Base-by-base conservation (phyloP, 2,797 vertebrate species). In the Acanthurus lineatus region DNA sequence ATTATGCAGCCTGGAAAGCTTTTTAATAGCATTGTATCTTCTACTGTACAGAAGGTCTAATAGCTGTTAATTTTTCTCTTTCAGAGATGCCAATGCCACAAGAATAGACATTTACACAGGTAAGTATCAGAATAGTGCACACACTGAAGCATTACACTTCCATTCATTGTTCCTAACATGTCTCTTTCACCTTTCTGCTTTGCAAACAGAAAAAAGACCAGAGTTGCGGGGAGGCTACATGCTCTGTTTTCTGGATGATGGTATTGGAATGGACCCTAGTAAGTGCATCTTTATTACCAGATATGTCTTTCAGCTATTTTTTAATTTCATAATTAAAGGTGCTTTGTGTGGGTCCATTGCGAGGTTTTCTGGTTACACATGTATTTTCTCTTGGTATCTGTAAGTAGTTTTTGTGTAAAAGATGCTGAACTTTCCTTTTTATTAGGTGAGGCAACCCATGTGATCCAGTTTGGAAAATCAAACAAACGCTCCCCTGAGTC, bases 401-500 rank as follows among this genome's bases (percentile, higher is more conserved):
- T 28, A 2, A 49, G 9, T 48, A 3, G 53, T 80, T 69, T 56
- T 4, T 53, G 11, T 79, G 12, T 47, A 7, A 77, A 68, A 69
- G n/a, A 45, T 59, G 9, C n/a, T 66, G 15, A 69, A n/a, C n/a
- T 4, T 69, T 8, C 81, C 1, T 69, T 81, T 81, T 19, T 87
- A 85, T 86, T 81, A 99, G 98, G 92, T 89, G 98, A 99, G 89
- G 97, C 98, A 57, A 98, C 97, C n/a, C 97, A 99, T 32, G 98
- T 99, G 48, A 99, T 98, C 87, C 98, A 99, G 83, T 99, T 99
- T 93, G 98, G 98, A 79, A 99, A 98, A 92, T 99, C 98, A 40
- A 97, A 94, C 93, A 99, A 99, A 88, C 94, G 98, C 16, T 97
- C 97, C 2, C 96, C 97, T 0, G 98, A 97, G 86, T 99, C 97